phyloP scores from a whole-genome alignment of 2,888 invertebrate species.

The Pandemis heparana region DNA sequence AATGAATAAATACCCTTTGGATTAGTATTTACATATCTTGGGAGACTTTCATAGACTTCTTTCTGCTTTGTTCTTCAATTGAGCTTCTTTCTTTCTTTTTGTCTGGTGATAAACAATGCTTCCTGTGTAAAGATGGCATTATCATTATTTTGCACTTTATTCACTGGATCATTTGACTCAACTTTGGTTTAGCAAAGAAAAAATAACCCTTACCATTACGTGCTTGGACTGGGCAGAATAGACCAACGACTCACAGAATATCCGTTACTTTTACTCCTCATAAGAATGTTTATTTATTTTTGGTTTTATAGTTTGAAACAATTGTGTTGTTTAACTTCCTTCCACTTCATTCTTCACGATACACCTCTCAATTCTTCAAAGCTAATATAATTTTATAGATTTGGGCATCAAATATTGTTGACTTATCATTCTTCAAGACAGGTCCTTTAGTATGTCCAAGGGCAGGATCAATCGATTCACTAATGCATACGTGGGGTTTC shows the following conservation, averaged over 20 bases:
- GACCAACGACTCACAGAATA: slow-evolving; percentile 68
- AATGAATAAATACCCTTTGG: background rate
- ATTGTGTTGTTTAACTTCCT: slow-evolving; percentile 13
- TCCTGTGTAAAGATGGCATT: slow-evolving; percentile 15
- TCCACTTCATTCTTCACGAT: slow-evolving; percentile 16
- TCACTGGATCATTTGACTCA: slow-evolving; percentile 69
- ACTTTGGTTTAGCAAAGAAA: slow-evolving; percentile 47
- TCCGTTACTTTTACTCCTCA: slow-evolving; percentile 13
- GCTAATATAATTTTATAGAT: background rate
- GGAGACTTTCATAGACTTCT: background rate
- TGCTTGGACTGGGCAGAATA: slow-evolving; percentile 78
- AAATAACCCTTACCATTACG: slow-evolving; percentile 69
- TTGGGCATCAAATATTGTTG: background rate
- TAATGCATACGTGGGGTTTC: background rate
- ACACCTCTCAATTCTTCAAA: background rate
- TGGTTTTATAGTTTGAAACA: background rate
- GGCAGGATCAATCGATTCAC: background rate
- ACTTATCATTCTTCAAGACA: slow-evolving; percentile 1
- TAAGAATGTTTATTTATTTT: slow-evolving; percentile 11
- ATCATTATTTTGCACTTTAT: slow-evolving; percentile 54
- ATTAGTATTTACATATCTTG: background rate
- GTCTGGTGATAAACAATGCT: background rate
- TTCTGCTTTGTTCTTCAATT: background rate
- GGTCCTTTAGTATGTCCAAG: background rate
- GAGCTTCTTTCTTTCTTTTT: slow-evolving; percentile 3